phyloP scores from a whole-genome alignment of 2,797 vertebrate genomes.

The Crenuchus spilurus region DNA sequence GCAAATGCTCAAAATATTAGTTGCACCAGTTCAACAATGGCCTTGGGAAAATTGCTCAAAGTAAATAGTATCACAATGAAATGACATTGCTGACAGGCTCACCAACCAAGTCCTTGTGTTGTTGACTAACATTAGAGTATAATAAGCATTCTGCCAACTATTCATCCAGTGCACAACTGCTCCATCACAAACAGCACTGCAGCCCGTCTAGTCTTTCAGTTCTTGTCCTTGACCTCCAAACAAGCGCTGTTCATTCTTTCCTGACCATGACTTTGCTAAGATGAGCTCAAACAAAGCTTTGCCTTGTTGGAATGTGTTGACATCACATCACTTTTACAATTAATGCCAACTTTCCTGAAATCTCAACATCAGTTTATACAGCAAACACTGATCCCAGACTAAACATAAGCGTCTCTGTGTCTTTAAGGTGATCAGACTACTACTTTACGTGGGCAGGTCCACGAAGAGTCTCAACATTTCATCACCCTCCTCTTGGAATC shows the following conservation, averaged over 20 bases:
- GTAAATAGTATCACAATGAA: too few relatives aligned
- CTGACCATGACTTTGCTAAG: not conserved
- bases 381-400: too few relatives aligned
- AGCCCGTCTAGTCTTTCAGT: not conserved
- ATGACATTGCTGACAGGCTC: not conserved
- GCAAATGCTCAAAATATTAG: too few relatives aligned
- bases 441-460: constrained; percentile 48
- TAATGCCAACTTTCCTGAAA: too few relatives aligned
- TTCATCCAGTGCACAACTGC: not conserved
- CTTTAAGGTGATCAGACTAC: constrained; percentile 54
- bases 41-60: too few relatives aligned
- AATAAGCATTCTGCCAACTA: not conserved
- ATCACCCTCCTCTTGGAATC: constrained; percentile 35
- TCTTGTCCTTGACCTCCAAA: not conserved
- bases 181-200: not conserved
- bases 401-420: too few relatives aligned
- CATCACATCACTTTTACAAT: too few relatives aligned
- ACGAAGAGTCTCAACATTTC: constrained; percentile 47
- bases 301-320: not conserved
- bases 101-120: not conserved
- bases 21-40: too few relatives aligned
- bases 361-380: too few relatives aligned
- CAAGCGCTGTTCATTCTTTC: not conserved
- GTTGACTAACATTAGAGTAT: not conserved
- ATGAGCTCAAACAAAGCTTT: not conserved